A percentile compares a stretch with the other conserved stretches of the same genome.
These are phyloP conservation scores for Aegotheles bennettii DNA, from an alignment of 2,113 vertebrate genomes.

Conservation along the genomic window DNA sequence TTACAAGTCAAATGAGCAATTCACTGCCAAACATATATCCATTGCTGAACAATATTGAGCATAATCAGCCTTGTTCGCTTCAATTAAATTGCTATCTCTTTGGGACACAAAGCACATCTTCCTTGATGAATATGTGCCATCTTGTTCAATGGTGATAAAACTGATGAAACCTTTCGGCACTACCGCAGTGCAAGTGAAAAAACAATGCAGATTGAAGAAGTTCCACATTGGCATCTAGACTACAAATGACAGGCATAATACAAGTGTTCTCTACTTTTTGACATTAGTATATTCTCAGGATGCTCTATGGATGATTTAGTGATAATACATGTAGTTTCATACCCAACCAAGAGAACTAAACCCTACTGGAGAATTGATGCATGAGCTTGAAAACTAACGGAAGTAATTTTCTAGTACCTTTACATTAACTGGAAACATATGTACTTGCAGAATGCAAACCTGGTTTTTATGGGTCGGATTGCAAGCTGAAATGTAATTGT, in stretches of 20 bases:
- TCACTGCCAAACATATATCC: background rate
- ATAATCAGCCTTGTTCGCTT: background rate
- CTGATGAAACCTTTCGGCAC: background rate
- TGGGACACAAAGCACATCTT: background rate
- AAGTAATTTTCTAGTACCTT: background rate
- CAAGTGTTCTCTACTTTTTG: background rate
- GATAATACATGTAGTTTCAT: background rate
- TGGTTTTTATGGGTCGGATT: conserved; percentile 81
- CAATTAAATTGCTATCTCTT: background rate
- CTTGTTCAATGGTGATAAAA: background rate
- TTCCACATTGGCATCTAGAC: background rate
- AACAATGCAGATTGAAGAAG: background rate
- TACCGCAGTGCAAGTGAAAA: background rate
- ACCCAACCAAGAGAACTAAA: background rate
- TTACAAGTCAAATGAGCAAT: background rate
- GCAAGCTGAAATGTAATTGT: conserved; percentile 81
- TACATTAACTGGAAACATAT: background rate
- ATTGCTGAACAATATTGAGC: background rate
- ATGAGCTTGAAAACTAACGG: background rate
- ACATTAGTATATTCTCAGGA: background rate
- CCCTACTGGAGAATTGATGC: background rate
- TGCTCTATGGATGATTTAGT: background rate
- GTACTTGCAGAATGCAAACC: conserved; percentile 73
- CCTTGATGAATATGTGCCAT: background rate
- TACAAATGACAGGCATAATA: background rate